Evolutionary conservation across 2,113 vertebrate species (phyloP).

Genomic region (Xenopus borealis): DNA sequence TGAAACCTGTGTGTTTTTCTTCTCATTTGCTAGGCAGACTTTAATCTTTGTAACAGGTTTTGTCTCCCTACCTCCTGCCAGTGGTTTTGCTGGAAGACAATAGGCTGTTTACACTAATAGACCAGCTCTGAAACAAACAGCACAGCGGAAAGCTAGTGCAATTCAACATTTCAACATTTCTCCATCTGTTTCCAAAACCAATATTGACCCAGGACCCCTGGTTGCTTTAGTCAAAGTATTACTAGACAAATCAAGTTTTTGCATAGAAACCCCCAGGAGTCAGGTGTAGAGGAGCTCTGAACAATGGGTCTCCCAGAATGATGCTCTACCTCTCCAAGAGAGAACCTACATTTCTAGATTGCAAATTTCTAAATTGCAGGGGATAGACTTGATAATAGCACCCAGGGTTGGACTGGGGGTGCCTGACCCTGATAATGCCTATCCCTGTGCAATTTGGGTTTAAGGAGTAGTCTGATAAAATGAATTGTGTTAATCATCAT

Average conservation of each 20-base stretch:
- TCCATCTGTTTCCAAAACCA: constrained; percentile 74
- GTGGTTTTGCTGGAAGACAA: constrained; percentile 71
- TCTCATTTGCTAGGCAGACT: constrained; percentile 50
- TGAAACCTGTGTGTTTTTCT: constrained; percentile 17
- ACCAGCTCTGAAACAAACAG: constrained; percentile 71
- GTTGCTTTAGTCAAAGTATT: constrained; percentile 70
- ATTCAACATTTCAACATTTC: constrained; percentile 74
- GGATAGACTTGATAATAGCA: constrained; percentile 60
- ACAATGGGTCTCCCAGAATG: constrained; percentile 63
- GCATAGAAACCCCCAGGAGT: constrained; percentile 61
- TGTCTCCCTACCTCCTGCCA: constrained; percentile 67
- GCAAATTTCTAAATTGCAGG: constrained; percentile 58
- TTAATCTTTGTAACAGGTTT: constrained; percentile 64
- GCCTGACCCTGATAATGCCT: too few species aligned
- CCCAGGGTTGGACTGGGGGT: too few species aligned
- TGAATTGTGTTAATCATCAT: constrained; percentile 48
- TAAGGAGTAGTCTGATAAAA: constrained; percentile 59
- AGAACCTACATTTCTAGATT: constrained; percentile 50
- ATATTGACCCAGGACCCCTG: constrained; percentile 73
- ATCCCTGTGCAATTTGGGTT: constrained; percentile 58
- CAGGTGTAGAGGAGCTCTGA: constrained; percentile 63
- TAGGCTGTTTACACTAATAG: constrained; percentile 79
- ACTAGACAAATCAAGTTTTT: constrained; percentile 68
- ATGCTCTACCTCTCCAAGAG: constrained; percentile 54
- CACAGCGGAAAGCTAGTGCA: constrained; percentile 64